These are phyloP conservation scores for Xiphophorus birchmanni DNA, from an alignment of 2,797 vertebrate species.

Conservation along the genomic window DNA sequence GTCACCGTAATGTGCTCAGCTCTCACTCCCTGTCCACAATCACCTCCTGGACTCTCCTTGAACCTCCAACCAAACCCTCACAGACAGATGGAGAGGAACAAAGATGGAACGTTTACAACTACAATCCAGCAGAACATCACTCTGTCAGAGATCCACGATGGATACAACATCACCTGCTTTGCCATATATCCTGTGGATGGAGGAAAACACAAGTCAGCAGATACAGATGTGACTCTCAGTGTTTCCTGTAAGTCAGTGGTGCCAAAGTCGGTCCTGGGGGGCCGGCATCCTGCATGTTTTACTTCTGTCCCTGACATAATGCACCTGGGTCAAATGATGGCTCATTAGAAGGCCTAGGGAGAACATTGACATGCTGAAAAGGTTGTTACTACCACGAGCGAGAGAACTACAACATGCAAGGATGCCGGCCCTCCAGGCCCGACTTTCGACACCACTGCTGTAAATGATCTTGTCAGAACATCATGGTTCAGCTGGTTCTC, in stretches of 20 bases:
- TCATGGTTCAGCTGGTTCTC: background rate
- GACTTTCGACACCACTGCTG: too few relatives aligned
- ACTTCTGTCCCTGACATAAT: too few relatives aligned
- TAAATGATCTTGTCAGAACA: background rate
- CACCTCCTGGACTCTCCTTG: slow-evolving; percentile 15
- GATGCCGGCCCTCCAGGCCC: too few relatives aligned
- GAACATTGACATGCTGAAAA: too few relatives aligned
- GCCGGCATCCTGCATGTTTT: too few relatives aligned
- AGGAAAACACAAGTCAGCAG: background rate
- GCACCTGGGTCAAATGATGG: too few relatives aligned
- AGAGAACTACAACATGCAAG: too few relatives aligned
- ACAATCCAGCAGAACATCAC: slow-evolving; percentile 3
- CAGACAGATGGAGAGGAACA: background rate
- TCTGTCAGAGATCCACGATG: slow-evolving; percentile 10
- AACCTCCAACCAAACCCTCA: slow-evolving; percentile 6
- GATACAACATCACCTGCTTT: slow-evolving; percentile 1
- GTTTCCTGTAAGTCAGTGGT: background rate
- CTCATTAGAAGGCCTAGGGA: too few relatives aligned
- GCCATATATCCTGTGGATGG: background rate
- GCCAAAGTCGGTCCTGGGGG: too few relatives aligned
- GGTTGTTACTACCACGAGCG: too few relatives aligned
- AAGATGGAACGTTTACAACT: slow-evolving; percentile 5
- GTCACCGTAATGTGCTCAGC: slow-evolving; percentile 14
- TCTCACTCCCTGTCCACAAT: slow-evolving; percentile 15
- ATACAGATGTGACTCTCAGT: background rate